Evolutionary conservation across 2,888 invertebrate species (phyloP), one percentile per base, ranked within the genome.

Genomic region (Drosophila lacicola): DNA sequence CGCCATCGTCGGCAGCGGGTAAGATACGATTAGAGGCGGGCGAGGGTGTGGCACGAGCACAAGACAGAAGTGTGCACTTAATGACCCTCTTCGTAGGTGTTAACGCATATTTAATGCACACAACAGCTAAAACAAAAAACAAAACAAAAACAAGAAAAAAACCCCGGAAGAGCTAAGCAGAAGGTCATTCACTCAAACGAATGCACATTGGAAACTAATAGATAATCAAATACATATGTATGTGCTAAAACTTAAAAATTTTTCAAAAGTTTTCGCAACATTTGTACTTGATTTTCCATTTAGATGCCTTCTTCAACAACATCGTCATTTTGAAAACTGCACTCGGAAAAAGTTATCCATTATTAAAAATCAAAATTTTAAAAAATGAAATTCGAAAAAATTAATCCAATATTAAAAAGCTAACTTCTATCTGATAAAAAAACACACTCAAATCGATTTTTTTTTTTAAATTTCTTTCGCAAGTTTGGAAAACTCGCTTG

Each of bases 1-100:
- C 8, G 29, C 8, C 29, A 36, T 25, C 41, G 42, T 37, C 13
- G 10, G 58, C 50, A 56, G 36, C 51, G 72, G 80, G 82, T 85
- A 85, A 85, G 80, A 72, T 63, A 82, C 65, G 61, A 70, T 61
- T 50, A 62, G n/a, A 50, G 49, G 42, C 37, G 29, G 51, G 13
- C 5, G 17, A 58, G 47, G 29, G 17, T n/a, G 51, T 19, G 42
- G 33, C 13, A 47, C 44, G n/a, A 29, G 41, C 53, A 25, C 36
- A 45, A 21, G 34, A 50, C 39, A 37, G 13, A 34, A 42, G 46
- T 54, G 53, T 42, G 50, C 42, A 42, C 41, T n/a, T 60, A 58
- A 66, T 51, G 45, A 53, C 57, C 33, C 49, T 34, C 46, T 55
- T 60, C 50, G 19, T 39, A 34, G 39, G 51, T 29, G 36, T 41